phyloP scores from a whole-genome alignment of 2,797 vertebrate genomes.

The Esox masquinongy region DNA sequence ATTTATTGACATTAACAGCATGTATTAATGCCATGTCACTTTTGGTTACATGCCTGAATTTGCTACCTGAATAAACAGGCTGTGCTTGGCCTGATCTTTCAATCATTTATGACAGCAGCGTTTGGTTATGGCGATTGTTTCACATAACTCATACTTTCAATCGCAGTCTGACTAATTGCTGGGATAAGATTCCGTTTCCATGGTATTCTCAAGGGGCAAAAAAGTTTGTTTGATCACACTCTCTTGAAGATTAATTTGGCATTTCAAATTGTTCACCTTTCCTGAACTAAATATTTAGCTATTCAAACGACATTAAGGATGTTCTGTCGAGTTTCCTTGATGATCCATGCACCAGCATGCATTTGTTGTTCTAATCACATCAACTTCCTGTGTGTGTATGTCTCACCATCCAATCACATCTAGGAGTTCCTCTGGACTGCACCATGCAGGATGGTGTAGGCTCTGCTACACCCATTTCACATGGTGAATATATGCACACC shows the following conservation, averaged over 20 bases:
- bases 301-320: constrained; percentile 31
- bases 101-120: background rate
- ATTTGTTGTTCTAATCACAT: constrained; percentile 30
- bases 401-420: background rate
- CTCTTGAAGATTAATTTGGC: constrained; percentile 51
- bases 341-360: constrained; percentile 6
- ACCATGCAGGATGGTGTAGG: background rate
- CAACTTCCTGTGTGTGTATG: background rate
- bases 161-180: background rate
- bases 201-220: background rate
- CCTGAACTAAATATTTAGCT: constrained; percentile 9
- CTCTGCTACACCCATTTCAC: background rate
- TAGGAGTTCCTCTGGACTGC: background rate
- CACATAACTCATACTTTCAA: background rate
- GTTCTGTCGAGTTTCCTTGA: background rate
- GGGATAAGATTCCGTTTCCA: background rate
- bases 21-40: constrained; percentile 12
- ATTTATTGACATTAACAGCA: background rate
- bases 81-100: background rate
- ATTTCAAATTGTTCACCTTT: constrained; percentile 24
- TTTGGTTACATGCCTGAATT: background rate
- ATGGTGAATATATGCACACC: background rate
- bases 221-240: constrained; percentile 46
- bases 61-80: background rate
- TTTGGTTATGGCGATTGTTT: background rate